Conservation (phyloP, 2,797 vertebrate species). For the Atherinosoma microstoma region DNA sequence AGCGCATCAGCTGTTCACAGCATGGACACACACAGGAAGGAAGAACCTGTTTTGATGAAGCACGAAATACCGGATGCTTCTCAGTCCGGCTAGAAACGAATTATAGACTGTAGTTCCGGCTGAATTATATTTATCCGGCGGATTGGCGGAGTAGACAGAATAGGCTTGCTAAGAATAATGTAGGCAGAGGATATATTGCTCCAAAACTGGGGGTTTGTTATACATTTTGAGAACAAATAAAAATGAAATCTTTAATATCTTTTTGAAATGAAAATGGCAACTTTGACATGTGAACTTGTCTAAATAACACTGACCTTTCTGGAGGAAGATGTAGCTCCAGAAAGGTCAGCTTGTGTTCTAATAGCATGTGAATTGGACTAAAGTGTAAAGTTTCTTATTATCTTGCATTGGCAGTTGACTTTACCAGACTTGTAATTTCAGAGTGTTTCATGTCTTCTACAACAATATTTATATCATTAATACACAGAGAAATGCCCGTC, state of each 20-base stretch:
- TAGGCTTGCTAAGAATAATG: neutral
- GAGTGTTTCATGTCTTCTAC: neutral
- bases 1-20: constrained; percentile 71
- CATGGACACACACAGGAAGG: constrained; percentile 61
- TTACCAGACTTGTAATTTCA: neutral
- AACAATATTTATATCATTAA: neutral
- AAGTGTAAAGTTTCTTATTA: neutral
- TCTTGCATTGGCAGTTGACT: neutral
- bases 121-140: neutral
- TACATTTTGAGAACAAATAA: neutral
- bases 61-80: constrained; percentile 43
- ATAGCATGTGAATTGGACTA: neutral
- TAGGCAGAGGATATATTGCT: neutral
- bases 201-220: neutral
- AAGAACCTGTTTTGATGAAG: constrained; percentile 63
- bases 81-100: constrained; percentile 74
- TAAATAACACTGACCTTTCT: neutral
- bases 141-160: neutral
- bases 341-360: neutral
- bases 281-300: neutral
- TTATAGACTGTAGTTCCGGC: constrained; percentile 42
- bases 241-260: neutral
- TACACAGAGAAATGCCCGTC: neutral
- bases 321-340: neutral
- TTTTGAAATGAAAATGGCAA: neutral